A percentile compares a stretch with the other conserved stretches of the same genome.
These are phyloP conservation scores for Phrynocephalus guinanensis DNA, from an alignment of 2,797 vertebrate species.

Conservation along the genomic window DNA sequence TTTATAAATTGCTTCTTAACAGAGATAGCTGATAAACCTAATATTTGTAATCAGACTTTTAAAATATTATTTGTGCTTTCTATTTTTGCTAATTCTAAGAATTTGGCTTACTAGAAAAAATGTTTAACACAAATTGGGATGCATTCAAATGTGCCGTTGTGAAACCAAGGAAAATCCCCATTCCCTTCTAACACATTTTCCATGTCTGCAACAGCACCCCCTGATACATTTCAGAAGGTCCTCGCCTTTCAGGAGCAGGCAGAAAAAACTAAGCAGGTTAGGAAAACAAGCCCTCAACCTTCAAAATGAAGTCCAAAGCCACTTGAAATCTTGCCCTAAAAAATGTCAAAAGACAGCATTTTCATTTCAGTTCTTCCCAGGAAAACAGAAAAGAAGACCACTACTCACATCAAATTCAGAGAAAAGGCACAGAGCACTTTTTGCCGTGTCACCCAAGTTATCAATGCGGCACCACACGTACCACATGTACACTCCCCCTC, in stretches of 20 bases:
- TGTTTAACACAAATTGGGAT: too few relatives aligned
- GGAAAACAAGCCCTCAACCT: not conserved
- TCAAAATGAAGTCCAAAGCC: not conserved
- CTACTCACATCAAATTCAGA: slow-evolving; percentile 13
- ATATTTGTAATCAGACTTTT: not conserved
- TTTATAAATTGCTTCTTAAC: not conserved
- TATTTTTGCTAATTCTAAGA: not conserved
- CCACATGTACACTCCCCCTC: too few relatives aligned
- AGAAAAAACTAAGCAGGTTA: not conserved
- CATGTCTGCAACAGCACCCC: too few relatives aligned
- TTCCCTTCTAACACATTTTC: too few relatives aligned
- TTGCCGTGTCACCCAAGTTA: too few relatives aligned
- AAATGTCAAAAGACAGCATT: not conserved
- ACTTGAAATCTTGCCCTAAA: not conserved
- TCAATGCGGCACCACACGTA: too few relatives aligned
- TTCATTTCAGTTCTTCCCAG: not conserved
- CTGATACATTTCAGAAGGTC: not conserved
- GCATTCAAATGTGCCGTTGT: not conserved
- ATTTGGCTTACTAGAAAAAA: not conserved
- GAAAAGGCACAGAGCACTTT: not conserved
- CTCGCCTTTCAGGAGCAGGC: not conserved
- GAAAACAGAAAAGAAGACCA: not conserved
- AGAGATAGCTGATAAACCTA: not conserved
- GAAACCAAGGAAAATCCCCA: not conserved
- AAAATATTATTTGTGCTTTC: not conserved